Base-by-base conservation (phyloP, 2,113 vertebrate genomes). In the Leiothrix lutea region DNA sequence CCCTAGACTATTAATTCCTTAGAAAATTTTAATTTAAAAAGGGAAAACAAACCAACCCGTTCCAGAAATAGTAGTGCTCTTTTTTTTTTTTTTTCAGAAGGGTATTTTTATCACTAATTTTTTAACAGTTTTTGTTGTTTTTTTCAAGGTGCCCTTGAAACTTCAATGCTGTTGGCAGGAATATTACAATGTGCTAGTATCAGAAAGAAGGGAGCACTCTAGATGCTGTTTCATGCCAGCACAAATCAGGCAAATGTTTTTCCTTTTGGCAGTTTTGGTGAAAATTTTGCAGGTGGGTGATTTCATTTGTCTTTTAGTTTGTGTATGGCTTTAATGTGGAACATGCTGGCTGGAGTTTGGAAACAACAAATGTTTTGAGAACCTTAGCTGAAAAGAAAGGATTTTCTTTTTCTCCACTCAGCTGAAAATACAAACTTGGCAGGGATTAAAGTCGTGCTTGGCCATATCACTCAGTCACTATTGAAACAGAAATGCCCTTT, bases 281-380 rank as follows among this genome's bases (percentile, higher is more conserved):
- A 88, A 90, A 81, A 78, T 72, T 83, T 90, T 95, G 33, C 75
- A 93, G 86, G 82, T 90, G 31, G 21, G 6, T 64, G 65, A 86
- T 85, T 71, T 84, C n/a, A 69, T 14, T 64, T 25, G 5, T 44
- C 22, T 61, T 82, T 80, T 65, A 56, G 33, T 79, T 67, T 87
- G 21, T 42, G 8, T 51, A 31, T 54, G 47, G 15, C 50, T 85
- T 90, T 80, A 72, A 69, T 8, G 40, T 19, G n/a, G 51, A 42
- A 67, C 8, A 8, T 40, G 45, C 23, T 75, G 69, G 26, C 19
- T 92, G 65, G 40, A 79, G 61, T 79, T 94, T 79, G 77, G 61
- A 96, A 96, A 64, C 75, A 95, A 61, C 29, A 81, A 94, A 79
- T 80, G 72, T 86, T 86, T 93, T 91, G 60, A 90, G 77, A 93